A percentile compares a stretch with the other conserved stretches of the same genome.
phyloP scores from a whole-genome alignment of 2,797 vertebrate genomes.

The Scolopax bukidnonensis region DNA sequence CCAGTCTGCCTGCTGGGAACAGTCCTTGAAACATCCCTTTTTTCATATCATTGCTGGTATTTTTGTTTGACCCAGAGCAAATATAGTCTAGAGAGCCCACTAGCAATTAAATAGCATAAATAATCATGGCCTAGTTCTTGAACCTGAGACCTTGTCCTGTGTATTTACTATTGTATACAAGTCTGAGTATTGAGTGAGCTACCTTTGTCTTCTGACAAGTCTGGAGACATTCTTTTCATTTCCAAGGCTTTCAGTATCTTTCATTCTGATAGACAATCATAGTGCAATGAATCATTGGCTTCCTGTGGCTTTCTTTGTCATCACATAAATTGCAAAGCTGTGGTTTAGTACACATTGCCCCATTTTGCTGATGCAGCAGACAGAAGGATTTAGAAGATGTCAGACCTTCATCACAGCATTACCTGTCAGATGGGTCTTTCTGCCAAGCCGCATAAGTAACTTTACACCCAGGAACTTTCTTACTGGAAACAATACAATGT shows the following conservation, averaged over 20 bases:
- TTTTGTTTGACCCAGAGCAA: neutral
- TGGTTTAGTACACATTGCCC: neutral
- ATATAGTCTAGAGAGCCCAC: neutral
- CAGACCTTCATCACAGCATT: neutral
- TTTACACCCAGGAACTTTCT: neutral
- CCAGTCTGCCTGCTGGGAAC: neutral
- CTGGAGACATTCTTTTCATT: neutral
- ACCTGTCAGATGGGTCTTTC: neutral
- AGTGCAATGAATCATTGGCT: neutral
- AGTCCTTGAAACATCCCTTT: neutral
- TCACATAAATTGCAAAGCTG: neutral
- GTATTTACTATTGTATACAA: neutral
- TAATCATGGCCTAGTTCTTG: neutral
- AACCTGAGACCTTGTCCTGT: neutral
- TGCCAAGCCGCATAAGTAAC: neutral
- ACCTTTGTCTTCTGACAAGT: neutral
- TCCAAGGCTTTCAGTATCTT: neutral
- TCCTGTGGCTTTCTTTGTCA: conserved; percentile 2
- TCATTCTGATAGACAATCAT: neutral
- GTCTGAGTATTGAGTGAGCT: neutral
- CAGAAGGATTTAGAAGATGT: neutral
- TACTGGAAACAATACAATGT: neutral
- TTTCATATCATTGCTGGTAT: neutral
- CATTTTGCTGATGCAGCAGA: conserved; percentile 7
- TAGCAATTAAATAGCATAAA: neutral